Conservation (phyloP, 2,797 vertebrate species). For the Pipistrellus pygmaeus region DNA sequence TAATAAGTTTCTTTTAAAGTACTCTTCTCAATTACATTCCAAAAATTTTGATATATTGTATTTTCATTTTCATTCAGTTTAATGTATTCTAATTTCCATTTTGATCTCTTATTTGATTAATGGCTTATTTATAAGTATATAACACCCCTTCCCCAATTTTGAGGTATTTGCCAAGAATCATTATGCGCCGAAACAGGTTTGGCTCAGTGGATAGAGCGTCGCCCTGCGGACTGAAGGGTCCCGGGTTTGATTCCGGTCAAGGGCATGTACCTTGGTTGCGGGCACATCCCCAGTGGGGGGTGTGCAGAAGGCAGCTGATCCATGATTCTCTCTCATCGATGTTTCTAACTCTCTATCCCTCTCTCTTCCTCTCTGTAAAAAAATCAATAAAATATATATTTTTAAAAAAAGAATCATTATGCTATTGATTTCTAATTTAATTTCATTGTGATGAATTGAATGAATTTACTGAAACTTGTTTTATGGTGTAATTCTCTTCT, state of each 20-base stretch:
- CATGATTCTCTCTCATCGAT: too few relatives aligned
- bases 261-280: too few relatives aligned
- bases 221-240: too few relatives aligned
- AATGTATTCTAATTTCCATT: constrained; percentile 7
- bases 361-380: too few relatives aligned
- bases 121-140: background rate
- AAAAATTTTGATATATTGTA: background rate
- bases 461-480: background rate
- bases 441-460: background rate
- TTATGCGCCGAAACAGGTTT: too few relatives aligned
- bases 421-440: constrained; percentile 40
- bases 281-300: too few relatives aligned
- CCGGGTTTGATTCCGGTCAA: too few relatives aligned
- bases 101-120: background rate
- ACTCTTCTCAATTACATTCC: background rate
- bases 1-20: background rate
- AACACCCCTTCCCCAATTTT: background rate
- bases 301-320: too few relatives aligned
- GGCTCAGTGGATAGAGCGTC: too few relatives aligned
- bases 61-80: background rate
- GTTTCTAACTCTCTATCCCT: too few relatives aligned
- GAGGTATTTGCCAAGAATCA: background rate
- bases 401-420: background rate
- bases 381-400: too few relatives aligned
- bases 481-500: background rate